Base-by-base conservation (phyloP, 2,888 invertebrate genomes). In the Geotrupes spiniger region DNA sequence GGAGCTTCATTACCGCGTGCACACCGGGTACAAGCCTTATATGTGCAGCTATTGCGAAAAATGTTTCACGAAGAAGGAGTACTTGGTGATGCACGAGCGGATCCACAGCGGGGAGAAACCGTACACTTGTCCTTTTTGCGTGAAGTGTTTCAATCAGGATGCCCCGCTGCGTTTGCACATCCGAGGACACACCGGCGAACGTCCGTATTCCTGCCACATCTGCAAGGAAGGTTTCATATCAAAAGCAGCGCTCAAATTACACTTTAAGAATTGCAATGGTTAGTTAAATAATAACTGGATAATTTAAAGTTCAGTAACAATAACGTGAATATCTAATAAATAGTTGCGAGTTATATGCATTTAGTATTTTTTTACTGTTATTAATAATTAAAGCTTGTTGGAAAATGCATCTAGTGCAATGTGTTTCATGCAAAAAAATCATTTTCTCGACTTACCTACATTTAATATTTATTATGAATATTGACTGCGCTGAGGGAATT, bases 31-130 rank as follows among this genome's bases (percentile, higher is more conserved):
- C 16, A 65, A 63, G 28, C 64, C 66, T 0, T 63, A 63, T 40
- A 49, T 50, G 9, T 64, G 65, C 28, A 57, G 60, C 49, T 74
- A 77, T 63, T 82, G 81, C 69, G 78, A 78, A 10, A 81, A 81
- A 66, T 77, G 78, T 26, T 81, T 81, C 71, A 77, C 76, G 39
- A 81, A 80, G 70, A 74, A 78, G 8, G 79, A 79, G 53, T 80
- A 81, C 38, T 74, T 82, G 46, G 77, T 78, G 57, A 79, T 81
- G 51, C 82, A 82, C 66, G 77, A 79, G 65, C 71, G 81, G 65
- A 79, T 77, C 64, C 81, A 81, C 71, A 78, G 78, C 55, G 81
- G 81, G 36, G 81, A 81, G 68, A 80, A 79, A 66, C 82, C 82
- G 27, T 79, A 81, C 69, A 75, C 77, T 49, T 82, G 82, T 66